phyloP scores from a whole-genome alignment of 2,888 invertebrate species.

The Caenorhabditis sp. region DNA sequence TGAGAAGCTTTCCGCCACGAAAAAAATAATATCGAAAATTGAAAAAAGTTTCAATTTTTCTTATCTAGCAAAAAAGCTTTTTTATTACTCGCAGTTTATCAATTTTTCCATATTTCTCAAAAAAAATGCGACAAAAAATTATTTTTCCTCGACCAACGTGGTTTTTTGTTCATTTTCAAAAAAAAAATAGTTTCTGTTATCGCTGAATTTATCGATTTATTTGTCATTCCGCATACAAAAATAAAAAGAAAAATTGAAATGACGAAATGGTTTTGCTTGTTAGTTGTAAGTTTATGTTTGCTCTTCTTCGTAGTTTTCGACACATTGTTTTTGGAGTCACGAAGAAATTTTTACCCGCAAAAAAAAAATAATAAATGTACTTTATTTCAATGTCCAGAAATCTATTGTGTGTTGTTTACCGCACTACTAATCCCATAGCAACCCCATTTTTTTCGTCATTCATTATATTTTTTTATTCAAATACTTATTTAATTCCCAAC shows the following conservation, averaged over 20 bases:
- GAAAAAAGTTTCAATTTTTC: no score
- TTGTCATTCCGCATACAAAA: not conserved
- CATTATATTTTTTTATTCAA: not conserved
- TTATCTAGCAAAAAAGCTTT: no score
- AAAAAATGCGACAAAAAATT: no score
- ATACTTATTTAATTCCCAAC: not conserved
- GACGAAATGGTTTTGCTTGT: not conserved
- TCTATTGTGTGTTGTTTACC: not conserved
- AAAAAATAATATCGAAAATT: no score
- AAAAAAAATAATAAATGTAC: not conserved
- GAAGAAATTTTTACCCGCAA: no score
- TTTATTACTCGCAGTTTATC: no score
- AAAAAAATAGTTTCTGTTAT: not conserved
- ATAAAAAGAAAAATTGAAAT: not conserved
- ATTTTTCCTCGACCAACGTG: no score
- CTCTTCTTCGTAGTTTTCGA: not conserved
- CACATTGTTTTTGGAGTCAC: no score
- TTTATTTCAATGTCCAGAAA: not conserved
- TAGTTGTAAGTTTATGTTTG: not conserved
- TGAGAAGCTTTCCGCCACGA: no score
- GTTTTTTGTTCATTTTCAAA: not conserved
- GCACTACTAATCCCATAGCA: slow-evolving; percentile 34
- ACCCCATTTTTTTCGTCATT: slow-evolving; percentile 2
- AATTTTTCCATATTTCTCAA: no score
- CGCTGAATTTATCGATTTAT: not conserved